Conservation (phyloP, 2,888 invertebrate genomes). For the Chydorus sphaericus region DNA sequence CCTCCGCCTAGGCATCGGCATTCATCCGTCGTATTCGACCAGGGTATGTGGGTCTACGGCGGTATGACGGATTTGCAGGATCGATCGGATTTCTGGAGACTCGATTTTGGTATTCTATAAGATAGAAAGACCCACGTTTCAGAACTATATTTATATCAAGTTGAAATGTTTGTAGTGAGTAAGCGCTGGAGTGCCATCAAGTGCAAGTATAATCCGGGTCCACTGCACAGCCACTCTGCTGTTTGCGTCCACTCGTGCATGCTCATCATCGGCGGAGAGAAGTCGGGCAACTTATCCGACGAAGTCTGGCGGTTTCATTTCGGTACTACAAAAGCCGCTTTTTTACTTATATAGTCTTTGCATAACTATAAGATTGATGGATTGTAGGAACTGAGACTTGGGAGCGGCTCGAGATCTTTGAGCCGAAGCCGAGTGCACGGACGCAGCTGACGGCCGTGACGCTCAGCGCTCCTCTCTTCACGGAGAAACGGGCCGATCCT, state of each 20-base stretch:
- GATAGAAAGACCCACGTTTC: background rate
- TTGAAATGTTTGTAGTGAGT: slow-evolving; percentile 26
- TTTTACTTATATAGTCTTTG: background rate
- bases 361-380: slow-evolving; percentile 19
- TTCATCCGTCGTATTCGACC: slow-evolving; percentile 60
- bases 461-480: slow-evolving; percentile 46
- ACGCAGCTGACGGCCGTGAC: slow-evolving; percentile 51
- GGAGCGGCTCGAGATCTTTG: slow-evolving; percentile 43
- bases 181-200: slow-evolving; percentile 46
- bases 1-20: slow-evolving; percentile 69
- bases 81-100: slow-evolving; percentile 61
- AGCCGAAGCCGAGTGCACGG: slow-evolving; percentile 9
- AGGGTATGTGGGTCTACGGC: slow-evolving; percentile 71
- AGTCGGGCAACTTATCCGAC: slow-evolving; percentile 50
- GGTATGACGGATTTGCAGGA: slow-evolving; percentile 73
- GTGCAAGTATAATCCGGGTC: slow-evolving; percentile 47
- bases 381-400: slow-evolving; percentile 52
- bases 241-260: slow-evolving; percentile 58
- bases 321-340: slow-evolving; percentile 35
- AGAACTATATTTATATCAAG: background rate
- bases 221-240: slow-evolving; percentile 63
- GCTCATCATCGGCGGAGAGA: slow-evolving; percentile 66
- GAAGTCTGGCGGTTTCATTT: slow-evolving; percentile 74
- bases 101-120: slow-evolving; percentile 44
- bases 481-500: slow-evolving; percentile 30